Evolutionary conservation across 2,888 invertebrate species (phyloP), one percentile per base, ranked within the genome.

Genomic region (Augochlorella aurata): DNA sequence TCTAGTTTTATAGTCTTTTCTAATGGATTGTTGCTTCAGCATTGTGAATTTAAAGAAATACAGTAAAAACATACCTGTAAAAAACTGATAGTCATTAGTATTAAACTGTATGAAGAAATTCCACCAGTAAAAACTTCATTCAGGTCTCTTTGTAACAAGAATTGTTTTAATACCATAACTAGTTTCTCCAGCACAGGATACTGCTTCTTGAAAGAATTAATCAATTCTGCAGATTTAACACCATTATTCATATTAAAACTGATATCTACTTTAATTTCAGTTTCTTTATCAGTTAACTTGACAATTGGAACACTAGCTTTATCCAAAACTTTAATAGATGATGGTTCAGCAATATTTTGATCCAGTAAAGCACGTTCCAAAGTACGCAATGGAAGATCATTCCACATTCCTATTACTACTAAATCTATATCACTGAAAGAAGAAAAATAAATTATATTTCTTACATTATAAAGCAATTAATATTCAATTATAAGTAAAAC

Each of bases 121-220:
- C 99, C 99, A 86, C 99, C 99, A 86, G 99, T 99, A 95, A 99
- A 99, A 92, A 99, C 99, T 95, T 99, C 99, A 94, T 99, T 99
- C 92, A 99, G 96, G 95, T 99, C 98, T 92, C 99, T 96, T 95
- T 99, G 98, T 88, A 99, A 95, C 87, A 99, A 96, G 95, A 99
- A 99, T 95, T 99, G 99, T 95, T 99, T 99, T 90, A 99, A 95
- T 83, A 99, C 98, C 94, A 99, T 97, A 92, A 99, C 99, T 93
- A 99, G 95, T 92, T 98, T 98, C 74, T 98, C 97, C 89, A 99
- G 95, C 85, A 97, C 97, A 44, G 99, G 99, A 94, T 96, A 99
- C 90, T 96, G 96, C 82, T 96, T 95, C 94, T 98, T 97, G 93
- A 97, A 99, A 90, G 97, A 96, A 94, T 98, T 98, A 90, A 99